Conservation (phyloP, 1,140 invertebrate genomes). For the Archivesica marissinica region DNA sequence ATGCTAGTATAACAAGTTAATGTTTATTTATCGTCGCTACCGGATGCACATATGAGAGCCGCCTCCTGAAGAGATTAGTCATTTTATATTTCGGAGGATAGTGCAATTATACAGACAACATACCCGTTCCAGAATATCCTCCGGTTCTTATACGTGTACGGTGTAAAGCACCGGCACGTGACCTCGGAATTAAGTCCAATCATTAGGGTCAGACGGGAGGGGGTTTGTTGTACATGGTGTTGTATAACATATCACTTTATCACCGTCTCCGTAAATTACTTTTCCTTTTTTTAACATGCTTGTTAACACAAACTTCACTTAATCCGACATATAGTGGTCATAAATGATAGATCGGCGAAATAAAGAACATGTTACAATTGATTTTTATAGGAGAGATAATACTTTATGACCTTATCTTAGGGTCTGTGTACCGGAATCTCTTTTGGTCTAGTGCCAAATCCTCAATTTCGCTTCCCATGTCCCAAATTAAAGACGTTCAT, state of each 20-base stretch:
- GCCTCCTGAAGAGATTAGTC: no score
- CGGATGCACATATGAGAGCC: no score
- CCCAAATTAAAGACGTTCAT: conserved; percentile 15
- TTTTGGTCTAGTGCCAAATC: conserved; percentile 7
- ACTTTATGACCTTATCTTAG: conserved; percentile 23
- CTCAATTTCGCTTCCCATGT: conserved; percentile 14
- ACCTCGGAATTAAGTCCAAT: no score
- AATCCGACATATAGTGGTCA: conserved; percentile 14
- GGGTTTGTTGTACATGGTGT: no score
- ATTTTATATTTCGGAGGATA: no score
- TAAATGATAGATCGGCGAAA: conserved; percentile 25
- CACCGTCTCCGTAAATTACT: background rate
- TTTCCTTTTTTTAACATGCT: conserved; percentile 1
- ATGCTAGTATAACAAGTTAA: no score
- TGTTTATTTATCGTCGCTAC: no score
- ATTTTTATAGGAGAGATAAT: conserved; percentile 38
- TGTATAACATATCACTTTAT: background rate
- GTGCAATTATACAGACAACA: no score
- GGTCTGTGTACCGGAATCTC: conserved; percentile 17
- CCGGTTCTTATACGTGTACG: no score
- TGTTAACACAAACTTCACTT: conserved; percentile 27
- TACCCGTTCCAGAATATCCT: no score
- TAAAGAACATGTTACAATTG: conserved; percentile 37
- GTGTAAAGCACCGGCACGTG: no score
- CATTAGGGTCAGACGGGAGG: no score